Base-by-base conservation (phyloP, 2,797 vertebrate genomes). In the Urophycis tenuis region DNA sequence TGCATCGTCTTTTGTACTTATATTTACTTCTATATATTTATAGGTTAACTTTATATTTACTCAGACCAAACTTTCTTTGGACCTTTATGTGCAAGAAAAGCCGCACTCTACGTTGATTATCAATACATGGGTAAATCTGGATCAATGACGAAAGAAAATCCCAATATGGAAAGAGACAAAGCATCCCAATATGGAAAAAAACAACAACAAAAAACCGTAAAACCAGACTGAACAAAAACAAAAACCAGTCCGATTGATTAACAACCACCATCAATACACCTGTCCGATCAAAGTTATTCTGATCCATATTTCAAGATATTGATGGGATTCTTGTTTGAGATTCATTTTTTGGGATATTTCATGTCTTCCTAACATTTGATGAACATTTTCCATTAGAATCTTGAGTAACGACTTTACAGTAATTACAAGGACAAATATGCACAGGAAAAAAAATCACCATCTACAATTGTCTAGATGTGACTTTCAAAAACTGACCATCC, bases 1-100 rank as follows among this genome's bases (percentile, higher is more conserved):
- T 91, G 91, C 91, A 89, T 78, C 81, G 77, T 83, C 85, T 87
- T 81, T 78, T 87, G 87, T 88, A 86, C 89, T 67, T 67, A 29
- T 29, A 64, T 64, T 9, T 64, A 64, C 53, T 25, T 53, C 22
- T 60, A 60, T 70, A 70, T 70, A 70, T 70, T 4, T 12, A 41
- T 41, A 19, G 41, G 41, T 49, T 49, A 17, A 49, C 41, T 49
- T 49, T 49, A 67, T 67, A 67, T 71, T 33, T 71, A 71, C 5
- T 31, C 69, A 71, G 69, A 31, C 69, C 69, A 71, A 32, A 15
- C 69, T 1, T 71, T 71, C 69, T 71, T 71, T 71, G 30, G 32
- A 33, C 69, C 69, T 71, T 71, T 67, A 29, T 67, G 32, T 33
- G 32, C 69, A 71, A 33, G 32, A 33, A 31, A 71, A 71, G 10